Percentiles rank a stretch among this genome's conserved stretches.
Evolutionary conservation across 1,140 invertebrate species (phyloP).

Genomic region (Zophobas morio): DNA sequence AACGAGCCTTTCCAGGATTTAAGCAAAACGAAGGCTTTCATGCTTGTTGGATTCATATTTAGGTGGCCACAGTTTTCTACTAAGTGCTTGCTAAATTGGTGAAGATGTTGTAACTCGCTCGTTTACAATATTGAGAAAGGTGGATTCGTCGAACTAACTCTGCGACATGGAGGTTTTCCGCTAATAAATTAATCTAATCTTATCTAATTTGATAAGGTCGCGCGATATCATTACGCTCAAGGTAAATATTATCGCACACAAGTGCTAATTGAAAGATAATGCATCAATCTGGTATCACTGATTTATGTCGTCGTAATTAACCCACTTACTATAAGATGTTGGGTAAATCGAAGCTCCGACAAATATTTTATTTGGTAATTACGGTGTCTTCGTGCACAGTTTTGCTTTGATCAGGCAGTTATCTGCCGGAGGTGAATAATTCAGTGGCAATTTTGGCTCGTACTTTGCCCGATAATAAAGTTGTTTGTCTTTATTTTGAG

Average conservation of each 20-base stretch:
- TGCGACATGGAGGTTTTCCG: no score
- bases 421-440: constrained; percentile 14
- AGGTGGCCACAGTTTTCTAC: no score
- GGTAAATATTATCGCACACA: background rate
- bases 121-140: no score
- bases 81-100: no score
- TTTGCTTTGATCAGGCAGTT: constrained; percentile 23
- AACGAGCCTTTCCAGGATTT: background rate
- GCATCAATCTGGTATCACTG: background rate
- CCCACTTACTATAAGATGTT: constrained; percentile 8
- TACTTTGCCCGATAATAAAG: constrained; percentile 30
- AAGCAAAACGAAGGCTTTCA: background rate
- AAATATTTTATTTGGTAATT: constrained; percentile 40
- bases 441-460: constrained; percentile 6
- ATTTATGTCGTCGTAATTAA: background rate
- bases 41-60: no score
- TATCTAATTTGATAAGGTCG: background rate
- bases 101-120: no score
- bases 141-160: no score
- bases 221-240: background rate
- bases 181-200: no score
- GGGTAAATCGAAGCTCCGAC: constrained; percentile 2
- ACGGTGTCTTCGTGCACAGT: constrained; percentile 10
- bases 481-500: constrained; percentile 26
- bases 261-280: constrained; percentile 9